Base-by-base conservation (phyloP, 2,888 invertebrate species). In the Volucella zonaria region DNA sequence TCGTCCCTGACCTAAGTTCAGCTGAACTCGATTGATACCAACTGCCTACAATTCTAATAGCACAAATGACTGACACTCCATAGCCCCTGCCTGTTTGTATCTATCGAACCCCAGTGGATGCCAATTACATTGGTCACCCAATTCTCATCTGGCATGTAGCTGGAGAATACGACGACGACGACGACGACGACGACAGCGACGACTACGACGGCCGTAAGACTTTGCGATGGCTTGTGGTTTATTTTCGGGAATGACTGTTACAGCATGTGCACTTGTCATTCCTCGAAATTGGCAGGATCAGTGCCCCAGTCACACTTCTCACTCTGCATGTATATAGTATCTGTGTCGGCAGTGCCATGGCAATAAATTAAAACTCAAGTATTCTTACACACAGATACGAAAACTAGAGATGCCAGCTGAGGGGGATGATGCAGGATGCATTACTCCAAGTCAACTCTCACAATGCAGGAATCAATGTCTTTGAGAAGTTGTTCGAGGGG, bases 1-100 rank as follows among this genome's bases (percentile, higher is more conserved):
- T 58, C 54, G 82, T 71, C 83, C 83, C 79, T 83, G 83, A 83
- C 83, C 83, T 83, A 62, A 62, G 79, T 83, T 76, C 75, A 79
- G 4, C 15, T 45, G 47, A 47, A 61, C 76, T 49, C 66, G 66
- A 79, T 79, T 83, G 83, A 79, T 83, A 70, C 70, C 52, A 73
- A 51, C 58, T 56, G 52, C 68, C 64, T 73, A 47, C 66, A 76
- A 15, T 45, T 15, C 49, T 2, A 31, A 18, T 10, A 45, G 47
- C 6, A 12, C 47, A 61, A 52, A 45, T 18, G 68, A 51, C 18
- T 40, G 61, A 52, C 56, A 23, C 64, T 58, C 23, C 43, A 49
- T 6, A n/a, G 15, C 61, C 59, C 45, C 43, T 52, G 54, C 9
- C 11, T 3, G n/a, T 23, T 42, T 45, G 12, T 43, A 73, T 49